Base-by-base conservation (phyloP, 2,888 invertebrate genomes). In the Arenicola marina region DNA sequence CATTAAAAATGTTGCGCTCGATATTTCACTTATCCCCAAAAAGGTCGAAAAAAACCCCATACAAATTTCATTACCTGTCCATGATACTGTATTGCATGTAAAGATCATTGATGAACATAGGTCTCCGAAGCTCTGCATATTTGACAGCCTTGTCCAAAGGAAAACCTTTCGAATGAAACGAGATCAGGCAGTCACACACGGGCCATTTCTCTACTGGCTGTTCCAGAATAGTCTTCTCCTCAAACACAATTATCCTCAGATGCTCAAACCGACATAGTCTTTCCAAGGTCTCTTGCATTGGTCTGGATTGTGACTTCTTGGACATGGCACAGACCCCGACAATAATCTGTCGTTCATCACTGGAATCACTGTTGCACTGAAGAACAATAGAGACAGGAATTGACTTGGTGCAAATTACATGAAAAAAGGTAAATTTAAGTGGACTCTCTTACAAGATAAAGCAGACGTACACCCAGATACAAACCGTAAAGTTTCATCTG, bases 251-350 rank as follows among this genome's bases (percentile, higher is more conserved):
- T 7, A 61, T 61, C 60, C 59, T 46, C 21, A 69, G 58, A 48
- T 68, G 63, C 28, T 61, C 66, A 59, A 65, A 68, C 26, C 65
- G 96, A 76, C 95, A 92, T 63, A 99, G 89, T 43, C 98, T 88
- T 1, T 92, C 93, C 62, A 99, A 88, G 76, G 99, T 99, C 85
- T 98, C 98, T 81, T 92, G 92, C 99, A 99, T 99, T 18, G 99
- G 99, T 85, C 97, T 98, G 70, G 97, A 96, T 81, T 95, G 93
- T 43, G 97, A 95, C 85, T 99, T 99, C 86, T 99, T 98, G 79
- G 93, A 92, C 99, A 99, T 99, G 73, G 99, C 98, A 87, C 99
- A 99, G 65, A 99, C 92, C 68, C 99, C 99, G 76, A 99, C 95
- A 82, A 95, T 88, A 76, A 99, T 78, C 65, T 62, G 56, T 33